Evolutionary conservation across 2,113 vertebrate species (phyloP), one percentile per base, ranked within the genome.

Genomic region (Peromyscus maniculatus): DNA sequence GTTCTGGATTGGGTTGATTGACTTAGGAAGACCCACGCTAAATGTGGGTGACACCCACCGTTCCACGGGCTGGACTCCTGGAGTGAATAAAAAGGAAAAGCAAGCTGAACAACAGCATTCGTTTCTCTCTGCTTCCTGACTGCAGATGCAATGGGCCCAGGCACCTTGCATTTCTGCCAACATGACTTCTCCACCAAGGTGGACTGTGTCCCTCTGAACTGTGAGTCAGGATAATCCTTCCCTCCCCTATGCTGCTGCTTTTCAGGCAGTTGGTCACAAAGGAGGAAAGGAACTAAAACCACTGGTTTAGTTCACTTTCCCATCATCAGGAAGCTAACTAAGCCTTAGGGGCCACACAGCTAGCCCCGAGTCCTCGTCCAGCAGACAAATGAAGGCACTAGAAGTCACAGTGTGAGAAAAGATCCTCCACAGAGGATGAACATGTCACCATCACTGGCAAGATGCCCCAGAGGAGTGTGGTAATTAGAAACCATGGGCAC

Each of bases 231-330:
- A 59, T 59, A 82, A 82, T 19, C 17, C 5, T 22, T 59, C 33
- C 55, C 33, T 59, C 26, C 46, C 4, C 4, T 52, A 78, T 3
- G 26, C 16, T 15, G 26, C 46, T 17, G 28, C 75, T 79, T 17
- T 33, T 52, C 77, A 79, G 77, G 77, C 15, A 52, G 46, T 49
- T 52, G 13, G 46, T 12, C 77, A 52, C 28, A 79, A 19, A 49
- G 46, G 75, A 49, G 43, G 49, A 49, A 31, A 49, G 16, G 31
- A 79, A 79, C 26, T 28, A 3, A 79, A 52, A 17, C 36, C 33
- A 0, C 57, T 0, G 0, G 15, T n/a, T 59, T 4, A 3, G 39
- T 9, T 67, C 74, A 39, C 24, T 64, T 11, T 39, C 3, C 36
- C 17, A 8, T 33, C 55, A 15, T 19, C 78, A 36, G 10, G 52